Conservation (phyloP, 2,797 vertebrate species). For the Propithecus deckenii region DNA sequence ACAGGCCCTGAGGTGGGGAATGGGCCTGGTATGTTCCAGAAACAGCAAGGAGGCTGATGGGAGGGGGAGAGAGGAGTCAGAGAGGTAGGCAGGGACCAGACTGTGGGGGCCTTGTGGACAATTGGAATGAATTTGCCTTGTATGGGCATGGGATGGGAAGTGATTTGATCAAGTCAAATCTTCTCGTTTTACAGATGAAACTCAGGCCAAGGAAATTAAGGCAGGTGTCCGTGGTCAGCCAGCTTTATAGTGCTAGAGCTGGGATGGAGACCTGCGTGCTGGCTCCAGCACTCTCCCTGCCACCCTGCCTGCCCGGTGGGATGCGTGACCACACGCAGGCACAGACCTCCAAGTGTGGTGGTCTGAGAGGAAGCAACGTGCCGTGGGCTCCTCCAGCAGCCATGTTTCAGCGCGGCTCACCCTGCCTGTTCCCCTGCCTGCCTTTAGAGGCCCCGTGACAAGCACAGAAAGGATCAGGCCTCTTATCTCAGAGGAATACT, state of each 20-base stretch:
- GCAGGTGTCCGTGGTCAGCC: background rate
- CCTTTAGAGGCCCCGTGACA: background rate
- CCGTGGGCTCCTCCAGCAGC: background rate
- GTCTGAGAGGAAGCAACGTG: background rate
- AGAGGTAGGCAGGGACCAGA: background rate
- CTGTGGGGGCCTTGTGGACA: background rate
- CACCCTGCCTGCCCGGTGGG: background rate
- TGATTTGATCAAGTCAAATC: background rate
- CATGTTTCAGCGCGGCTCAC: rapidly evolving
- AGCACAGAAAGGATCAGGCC: background rate
- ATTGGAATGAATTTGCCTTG: background rate
- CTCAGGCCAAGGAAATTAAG: background rate
- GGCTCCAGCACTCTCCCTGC: background rate
- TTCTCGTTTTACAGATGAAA: slow-evolving; percentile 13
- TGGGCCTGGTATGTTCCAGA: background rate
- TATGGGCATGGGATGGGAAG: background rate
- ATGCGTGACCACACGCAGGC: rapidly evolving
- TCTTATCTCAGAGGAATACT: background rate
- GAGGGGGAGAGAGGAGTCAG: background rate
- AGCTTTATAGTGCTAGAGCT: rapidly evolving
- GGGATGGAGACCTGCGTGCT: background rate
- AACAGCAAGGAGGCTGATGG: background rate
- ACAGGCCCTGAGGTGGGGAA: background rate
- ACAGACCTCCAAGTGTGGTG: background rate
- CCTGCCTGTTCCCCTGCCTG: too few relatives aligned